Evolutionary conservation across 92 coral and sea anemone genomes (phyloP), one percentile per base, ranked within the genome.

Genomic region (Phymanthus crucifer): DNA sequence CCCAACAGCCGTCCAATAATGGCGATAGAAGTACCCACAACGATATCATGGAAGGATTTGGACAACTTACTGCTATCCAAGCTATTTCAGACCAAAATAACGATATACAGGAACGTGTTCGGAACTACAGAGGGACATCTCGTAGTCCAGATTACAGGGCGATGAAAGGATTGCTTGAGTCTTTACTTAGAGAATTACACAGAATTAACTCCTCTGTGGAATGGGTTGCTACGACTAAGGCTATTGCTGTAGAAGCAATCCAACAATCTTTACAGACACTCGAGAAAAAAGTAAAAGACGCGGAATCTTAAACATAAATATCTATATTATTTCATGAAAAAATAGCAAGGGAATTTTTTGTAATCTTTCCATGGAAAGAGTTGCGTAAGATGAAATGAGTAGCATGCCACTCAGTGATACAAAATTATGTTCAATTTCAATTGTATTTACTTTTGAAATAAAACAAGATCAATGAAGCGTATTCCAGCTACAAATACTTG

Each of bases 211-310:
- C 93, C 1, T 74, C 66, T 27, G 90, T 85, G 0, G 79, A 82
- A 24, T 92, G 97, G 97, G 75, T 92, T 35, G 90, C 84, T 32
- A 85, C 78, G 21, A 91, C 97, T 16, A 90, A 85, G 50, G 71
- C 73, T 14, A 90, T 92, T 84, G 94, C 93, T 0, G 70, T 85
- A 78, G 86, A 85, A 70, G 93, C 94, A 1, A 81, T 92, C 27
- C 78, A 77, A 45, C 77, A 84, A 64, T 78, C 91, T 38, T 68
- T 92, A 0, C 72, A 31, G 26, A 80, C 76, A 3, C 78, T 92
- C 1, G 91, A 90, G 65, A 81, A 89, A 34, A 90, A 84, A 69
- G 89, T 90, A 2, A 86, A 65, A 14, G 88, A 78, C 0, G 83
- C 81, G 24, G 87, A 83, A 75, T 48, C 80, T 9, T 48, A 75